Evolutionary conservation across 1,140 invertebrate genomes (phyloP), one percentile per base, ranked within the genome.

Genomic region (Brachionus plicatilis): DNA sequence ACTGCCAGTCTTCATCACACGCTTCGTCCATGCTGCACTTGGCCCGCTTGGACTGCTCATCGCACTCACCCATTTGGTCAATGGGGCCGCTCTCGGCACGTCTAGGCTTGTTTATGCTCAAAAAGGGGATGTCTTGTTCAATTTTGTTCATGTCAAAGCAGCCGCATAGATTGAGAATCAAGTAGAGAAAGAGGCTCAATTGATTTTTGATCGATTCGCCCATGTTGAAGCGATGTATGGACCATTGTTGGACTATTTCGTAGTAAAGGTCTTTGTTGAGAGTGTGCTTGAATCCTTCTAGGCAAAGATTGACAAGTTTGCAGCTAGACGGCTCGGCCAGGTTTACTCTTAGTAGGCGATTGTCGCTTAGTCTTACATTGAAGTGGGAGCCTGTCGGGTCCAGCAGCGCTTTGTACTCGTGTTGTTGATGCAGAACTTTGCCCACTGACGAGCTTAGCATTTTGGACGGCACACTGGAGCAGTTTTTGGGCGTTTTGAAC

Each of bases 81-180:
- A 65, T 68, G 11, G 33, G 47, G 6, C 12, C 79, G 29, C 33
- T 68, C 8, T 82, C 79, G 12, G 2, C 20, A 1, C 65, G 43
- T 8, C 79, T 43, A 4, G 41, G 53, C 27, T 82, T 82, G 41
- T 37, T 82, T 20, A 60, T 27, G 24, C 53, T 24, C 79, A 82
- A 82, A 68, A 82, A 82, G 4, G 79, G 50, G 7, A 82, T 27
- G 12, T 65, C 79, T 65, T 65, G 53, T 45, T 82, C 79, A 3
- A 82, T 43, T 82, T 47, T 43, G 60, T 24, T 37, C 79, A 82
- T 82, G 79, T 82, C 79, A 82, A 82, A 82, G 41, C 79, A 82
- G 9, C 79, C 79, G 27, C 79, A 82, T 14, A 82, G 14, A n/a
- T 60, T 82, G 1, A 82, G 79, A 5, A 82, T 60, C 27, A 82